phyloP scores from a whole-genome alignment of 2,113 vertebrate species.

The Grus americana region DNA sequence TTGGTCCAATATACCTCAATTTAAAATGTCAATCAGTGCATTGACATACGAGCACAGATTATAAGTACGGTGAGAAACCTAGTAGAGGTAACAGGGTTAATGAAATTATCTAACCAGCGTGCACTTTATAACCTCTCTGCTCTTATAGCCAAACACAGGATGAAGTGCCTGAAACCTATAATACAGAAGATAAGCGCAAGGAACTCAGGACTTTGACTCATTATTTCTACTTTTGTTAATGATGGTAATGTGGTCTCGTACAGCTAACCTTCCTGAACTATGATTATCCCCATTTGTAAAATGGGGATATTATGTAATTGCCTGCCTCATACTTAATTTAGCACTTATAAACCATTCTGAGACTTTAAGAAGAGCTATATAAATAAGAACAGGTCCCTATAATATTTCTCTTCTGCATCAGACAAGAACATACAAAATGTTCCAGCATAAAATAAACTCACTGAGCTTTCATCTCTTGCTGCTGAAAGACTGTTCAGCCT shows the following conservation, averaged over 20 bases:
- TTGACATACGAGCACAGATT: background rate
- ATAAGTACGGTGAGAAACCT: background rate
- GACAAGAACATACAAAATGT: background rate
- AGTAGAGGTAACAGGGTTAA: background rate
- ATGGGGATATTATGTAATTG: background rate
- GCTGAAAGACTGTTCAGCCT: background rate
- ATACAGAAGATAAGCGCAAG: background rate
- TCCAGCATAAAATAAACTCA: background rate
- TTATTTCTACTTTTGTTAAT: background rate
- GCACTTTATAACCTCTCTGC: background rate
- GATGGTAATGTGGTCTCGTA: background rate
- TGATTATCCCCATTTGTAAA: background rate
- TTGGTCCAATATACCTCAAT: background rate
- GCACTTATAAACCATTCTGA: background rate
- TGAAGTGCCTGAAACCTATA: background rate
- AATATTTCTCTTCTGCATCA: background rate
- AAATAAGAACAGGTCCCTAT: background rate
- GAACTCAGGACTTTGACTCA: background rate
- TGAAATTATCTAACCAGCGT: background rate
- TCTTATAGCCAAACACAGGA: background rate
- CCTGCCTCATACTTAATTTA: background rate
- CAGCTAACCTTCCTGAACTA: background rate
- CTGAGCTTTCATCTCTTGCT: background rate
- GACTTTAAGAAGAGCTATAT: background rate
- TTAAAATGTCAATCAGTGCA: background rate